Evolutionary conservation across 53 echinoderm and acorn worm species (phyloP), one percentile per base, ranked within the genome.

Genomic region (Temnopleurus reevesii): DNA sequence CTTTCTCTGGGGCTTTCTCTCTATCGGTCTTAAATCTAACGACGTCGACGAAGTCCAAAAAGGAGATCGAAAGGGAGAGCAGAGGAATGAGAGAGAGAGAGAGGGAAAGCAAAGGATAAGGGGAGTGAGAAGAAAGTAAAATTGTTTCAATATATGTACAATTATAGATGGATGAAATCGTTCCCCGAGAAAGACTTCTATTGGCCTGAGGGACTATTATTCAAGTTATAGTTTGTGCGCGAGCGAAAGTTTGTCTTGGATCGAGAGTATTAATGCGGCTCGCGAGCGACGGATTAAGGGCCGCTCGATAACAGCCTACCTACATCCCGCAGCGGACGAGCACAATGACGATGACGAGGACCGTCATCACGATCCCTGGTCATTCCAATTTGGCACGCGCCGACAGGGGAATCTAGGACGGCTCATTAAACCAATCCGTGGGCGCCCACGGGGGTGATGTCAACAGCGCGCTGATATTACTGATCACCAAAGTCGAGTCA

Each of bases 281-380:
- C 85, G 85, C 85, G 85, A 85, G 85, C 85, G 43, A 46, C 13
- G 85, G 85, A 85, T 85, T 85, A 85, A 60, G 60, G 71, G 26
- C 2, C 38, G 33, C 18, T 15, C 33, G 5, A 23, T 26, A 12
- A 44, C 43, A 25, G 24, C 23, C 34, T 85, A 56, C 38, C 31
- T 21, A 24, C 60, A 61, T 46, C 41, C 53, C 55, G 56, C 54
- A 19, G 83, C 55, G 83, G 17, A 10, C 27, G 21, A 17, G 79
- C 17, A 29, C 46, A 49, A 83, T 83, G 83, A 33, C 55, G 81
- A 53, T 51, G 81, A 55, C 49, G 46, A 79, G 27, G 30, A 8
- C 26, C 79, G 46, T 79, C 79, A 49, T 79, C 79, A 28, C 55
- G 5, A 5, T 60, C 61, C 60, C 46, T 43, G 59, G 86, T 85